These are phyloP conservation scores for Serripes groenlandicus DNA, from an alignment of 2,888 invertebrate species.

Conservation along the genomic window DNA sequence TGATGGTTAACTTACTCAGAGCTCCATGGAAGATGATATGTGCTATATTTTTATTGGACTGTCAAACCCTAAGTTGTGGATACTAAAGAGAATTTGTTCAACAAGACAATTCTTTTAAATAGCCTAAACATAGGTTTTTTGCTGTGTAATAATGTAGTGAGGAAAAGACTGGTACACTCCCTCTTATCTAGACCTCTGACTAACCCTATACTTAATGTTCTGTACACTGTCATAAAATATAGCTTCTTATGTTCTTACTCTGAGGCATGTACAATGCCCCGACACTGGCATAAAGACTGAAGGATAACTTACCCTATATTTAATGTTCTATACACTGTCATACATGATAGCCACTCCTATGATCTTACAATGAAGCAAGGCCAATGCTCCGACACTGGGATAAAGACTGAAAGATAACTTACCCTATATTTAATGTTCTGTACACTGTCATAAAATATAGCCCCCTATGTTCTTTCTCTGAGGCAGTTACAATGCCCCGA, in stretches of 20 bases:
- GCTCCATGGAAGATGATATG: no score
- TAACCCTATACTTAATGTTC: conserved; percentile 57
- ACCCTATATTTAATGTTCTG: conserved; percentile 65
- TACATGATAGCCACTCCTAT: conserved; percentile 85
- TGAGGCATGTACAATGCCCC: conserved; percentile 87
- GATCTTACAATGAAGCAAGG: conserved; percentile 87
- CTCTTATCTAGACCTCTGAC: no score
- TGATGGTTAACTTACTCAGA: no score
- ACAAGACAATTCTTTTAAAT: no score
- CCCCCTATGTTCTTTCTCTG: conserved; percentile 88
- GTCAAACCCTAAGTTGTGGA: no score
- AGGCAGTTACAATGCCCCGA: conserved; percentile 87
- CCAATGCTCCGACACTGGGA: conserved; percentile 87
- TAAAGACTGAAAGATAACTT: conserved; percentile 85
- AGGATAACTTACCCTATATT: conserved; percentile 33
- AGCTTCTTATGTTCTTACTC: conserved; percentile 87
- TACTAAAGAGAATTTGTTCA: no score
- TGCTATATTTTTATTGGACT: no score
- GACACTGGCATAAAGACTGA: conserved; percentile 88
- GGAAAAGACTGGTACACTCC: no score
- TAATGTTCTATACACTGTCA: conserved; percentile 71
- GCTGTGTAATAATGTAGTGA: no score
- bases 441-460: conserved; percentile 76
- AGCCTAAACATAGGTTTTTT: no score
- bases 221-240: conserved; percentile 77